Conservation (phyloP, 2,888 invertebrate species). For the Tiliacea citrago region DNA sequence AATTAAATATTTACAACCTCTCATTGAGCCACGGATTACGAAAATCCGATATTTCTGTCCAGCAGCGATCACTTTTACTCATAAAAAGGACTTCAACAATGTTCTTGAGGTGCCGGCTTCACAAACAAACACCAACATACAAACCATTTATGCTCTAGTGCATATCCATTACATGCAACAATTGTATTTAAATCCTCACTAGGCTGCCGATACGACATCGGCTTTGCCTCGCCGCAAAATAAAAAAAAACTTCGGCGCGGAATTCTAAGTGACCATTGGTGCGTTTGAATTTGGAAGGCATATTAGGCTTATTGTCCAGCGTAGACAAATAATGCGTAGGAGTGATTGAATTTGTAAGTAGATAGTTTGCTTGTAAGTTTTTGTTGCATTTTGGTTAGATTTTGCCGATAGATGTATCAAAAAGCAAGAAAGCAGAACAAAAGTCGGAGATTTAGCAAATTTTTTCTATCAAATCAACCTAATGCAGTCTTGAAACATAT, state of each 20-base stretch:
- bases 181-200: constrained; percentile 81
- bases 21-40: constrained; percentile 50
- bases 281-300: constrained; percentile 74
- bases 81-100: constrained; percentile 67
- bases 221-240: constrained; percentile 67
- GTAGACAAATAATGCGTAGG: constrained; percentile 49
- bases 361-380: constrained; percentile 11
- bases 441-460: background rate
- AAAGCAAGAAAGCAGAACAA: background rate
- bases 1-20: constrained; percentile 36
- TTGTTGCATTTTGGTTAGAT: constrained; percentile 16
- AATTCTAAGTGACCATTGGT: constrained; percentile 78
- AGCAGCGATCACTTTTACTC: constrained; percentile 63
- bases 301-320: constrained; percentile 54
- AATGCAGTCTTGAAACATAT: too few relatives aligned
- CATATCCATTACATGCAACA: constrained; percentile 88
- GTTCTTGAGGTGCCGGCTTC: constrained; percentile 77
- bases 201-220: constrained; percentile 71
- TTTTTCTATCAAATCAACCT: background rate
- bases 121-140: constrained; percentile 80
- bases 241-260: constrained; percentile 75
- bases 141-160: constrained; percentile 87
- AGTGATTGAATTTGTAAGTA: constrained; percentile 51
- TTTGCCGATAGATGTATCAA: background rate
- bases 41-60: constrained; percentile 48